phyloP scores from a whole-genome alignment of 2,797 vertebrate species.

The Danio choprae region DNA sequence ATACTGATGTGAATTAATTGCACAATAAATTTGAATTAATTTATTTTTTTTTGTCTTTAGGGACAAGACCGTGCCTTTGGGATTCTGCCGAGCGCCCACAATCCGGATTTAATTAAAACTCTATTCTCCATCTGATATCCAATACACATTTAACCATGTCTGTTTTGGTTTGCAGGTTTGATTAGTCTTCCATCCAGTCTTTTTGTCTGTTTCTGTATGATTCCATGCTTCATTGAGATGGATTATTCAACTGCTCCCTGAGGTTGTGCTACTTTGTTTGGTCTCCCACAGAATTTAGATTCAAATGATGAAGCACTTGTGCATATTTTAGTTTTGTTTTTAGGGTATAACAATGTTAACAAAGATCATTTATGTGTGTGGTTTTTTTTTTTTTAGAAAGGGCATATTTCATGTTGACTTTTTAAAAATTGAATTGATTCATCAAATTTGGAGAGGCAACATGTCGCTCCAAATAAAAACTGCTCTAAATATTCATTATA shows the following conservation, averaged over 20 bases:
- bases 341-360: background rate
- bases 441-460: constrained; percentile 5
- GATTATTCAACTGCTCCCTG: constrained; percentile 14
- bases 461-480: constrained; percentile 1
- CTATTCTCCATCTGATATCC: constrained; percentile 54
- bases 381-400: background rate
- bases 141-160: constrained; percentile 46
- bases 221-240: constrained; percentile 32
- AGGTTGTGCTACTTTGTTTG: background rate
- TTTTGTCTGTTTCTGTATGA: background rate
- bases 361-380: background rate
- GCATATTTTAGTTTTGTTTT: background rate
- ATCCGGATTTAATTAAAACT: constrained; percentile 55
- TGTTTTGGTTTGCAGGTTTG: constrained; percentile 17
- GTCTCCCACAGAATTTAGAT: constrained; percentile 15
- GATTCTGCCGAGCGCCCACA: constrained; percentile 45
- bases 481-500: background rate
- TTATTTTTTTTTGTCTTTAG: constrained; percentile 48
- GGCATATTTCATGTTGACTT: constrained; percentile 23
- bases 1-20: constrained; percentile 38
- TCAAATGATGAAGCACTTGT: constrained; percentile 20
- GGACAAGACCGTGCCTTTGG: constrained; percentile 39
- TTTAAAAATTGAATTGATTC: constrained; percentile 12
- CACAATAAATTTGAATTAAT: constrained; percentile 54
- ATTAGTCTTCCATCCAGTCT: constrained; percentile 27